Evolutionary conservation across 2,888 invertebrate species (phyloP), one percentile per base, ranked within the genome.

Genomic region (Lepidocyrtinus sp.): DNA sequence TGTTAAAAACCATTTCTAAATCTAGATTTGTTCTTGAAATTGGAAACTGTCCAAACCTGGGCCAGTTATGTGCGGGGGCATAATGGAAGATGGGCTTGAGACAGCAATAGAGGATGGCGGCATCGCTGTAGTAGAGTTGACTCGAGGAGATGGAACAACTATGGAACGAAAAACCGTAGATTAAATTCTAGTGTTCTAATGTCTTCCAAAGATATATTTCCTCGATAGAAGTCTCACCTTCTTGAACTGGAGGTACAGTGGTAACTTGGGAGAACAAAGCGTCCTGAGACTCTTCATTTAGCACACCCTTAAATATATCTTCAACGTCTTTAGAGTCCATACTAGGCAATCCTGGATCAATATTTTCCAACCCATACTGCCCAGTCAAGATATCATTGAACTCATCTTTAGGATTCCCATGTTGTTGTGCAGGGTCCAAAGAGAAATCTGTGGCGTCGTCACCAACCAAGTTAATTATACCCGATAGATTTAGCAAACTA

Each of bases 241-340:
- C 79, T 7, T 68, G 46, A 64, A 70, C 74, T 65, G 81, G 21
- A 69, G 83, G 64, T 83, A 76, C 86, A 85, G 46, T 84, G 64
- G 59, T 93, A 88, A 94, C 94, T 88, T 94, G 94, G 0, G 76
- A 65, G 26, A 81, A 79, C 15, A 77, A 64, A 1, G 94, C 93
- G 88, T 94, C 94, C 90, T 94, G 92, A 26, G 88, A 87, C 88
- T 95, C 94, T 87, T 94, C 94, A n/a, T 94, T 95, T 75, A 95
- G 91, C 79, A 96, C 95, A 62, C 94, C 95, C 90, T 96, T 96
- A 89, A 97, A 95, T 87, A 96, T 94, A 89, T 96, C 96, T 88
- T 96, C 96, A 0, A 96, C 95, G 87, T 96, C 96, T 88, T 95
- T 95, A 88, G 94, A 93, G 89, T 96, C 96, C 92, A 96, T 96